Evolutionary conservation across 2,888 invertebrate genomes (phyloP).

Genomic region (Drosophila niveifrons): DNA sequence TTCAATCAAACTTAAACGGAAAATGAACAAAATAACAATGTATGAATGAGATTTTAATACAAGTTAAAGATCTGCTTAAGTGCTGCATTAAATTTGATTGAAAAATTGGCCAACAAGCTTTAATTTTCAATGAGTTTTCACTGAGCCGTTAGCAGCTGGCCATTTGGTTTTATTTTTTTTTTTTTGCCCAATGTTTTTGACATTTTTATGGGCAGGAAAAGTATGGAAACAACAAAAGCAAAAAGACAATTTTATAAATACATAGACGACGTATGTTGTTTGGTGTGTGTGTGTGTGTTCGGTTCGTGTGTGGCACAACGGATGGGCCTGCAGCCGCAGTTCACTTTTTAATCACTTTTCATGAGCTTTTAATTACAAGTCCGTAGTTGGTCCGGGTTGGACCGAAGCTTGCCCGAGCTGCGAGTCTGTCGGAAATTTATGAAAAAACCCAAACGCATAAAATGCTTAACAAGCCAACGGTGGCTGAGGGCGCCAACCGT

Average conservation of each 20-base stretch:
- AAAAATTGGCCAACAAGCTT: conserved; percentile 15
- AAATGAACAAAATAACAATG: too few species aligned
- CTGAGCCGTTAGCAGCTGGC: conserved; percentile 44
- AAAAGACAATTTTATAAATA: conserved; percentile 67
- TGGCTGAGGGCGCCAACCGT: not conserved
- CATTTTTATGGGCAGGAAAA: conserved; percentile 64
- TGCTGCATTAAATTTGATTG: conserved; percentile 14
- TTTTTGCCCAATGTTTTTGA: conserved; percentile 65
- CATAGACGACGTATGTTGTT: conserved; percentile 8
- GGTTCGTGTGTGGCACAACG: conserved; percentile 23
- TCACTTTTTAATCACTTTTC: conserved; percentile 80
- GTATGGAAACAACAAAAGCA: conserved; percentile 40
- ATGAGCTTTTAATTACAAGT: conserved; percentile 78
- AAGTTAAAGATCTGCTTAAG: not conserved
- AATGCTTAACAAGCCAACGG: conserved; percentile 63
- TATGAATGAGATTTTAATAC: too few species aligned
- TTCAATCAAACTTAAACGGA: too few species aligned
- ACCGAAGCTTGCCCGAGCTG: conserved; percentile 16
- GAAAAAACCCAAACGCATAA: conserved; percentile 68
- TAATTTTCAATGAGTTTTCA: conserved; percentile 34
- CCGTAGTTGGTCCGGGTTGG: conserved; percentile 28
- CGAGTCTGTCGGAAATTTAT: conserved; percentile 58
- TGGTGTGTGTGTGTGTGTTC: conserved; percentile 19
- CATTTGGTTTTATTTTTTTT: conserved; percentile 15
- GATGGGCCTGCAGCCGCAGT: conserved; percentile 64